These are phyloP conservation scores for Pollachius pollachius DNA, from an alignment of 2,113 vertebrate genomes.

Conservation along the genomic window DNA sequence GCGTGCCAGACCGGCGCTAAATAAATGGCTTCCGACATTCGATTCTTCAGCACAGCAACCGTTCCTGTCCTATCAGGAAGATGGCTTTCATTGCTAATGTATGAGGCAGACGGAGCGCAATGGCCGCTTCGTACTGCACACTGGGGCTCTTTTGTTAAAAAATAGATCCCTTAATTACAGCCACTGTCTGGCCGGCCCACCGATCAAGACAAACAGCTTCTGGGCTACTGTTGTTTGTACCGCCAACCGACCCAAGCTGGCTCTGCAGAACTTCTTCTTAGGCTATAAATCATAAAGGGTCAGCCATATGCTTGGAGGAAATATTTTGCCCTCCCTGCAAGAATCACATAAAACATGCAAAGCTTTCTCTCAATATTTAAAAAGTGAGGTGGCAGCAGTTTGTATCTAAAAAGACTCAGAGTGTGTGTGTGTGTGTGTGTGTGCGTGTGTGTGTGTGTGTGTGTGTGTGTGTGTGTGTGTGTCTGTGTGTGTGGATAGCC, in stretches of 20 bases:
- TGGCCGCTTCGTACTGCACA: constrained; percentile 29
- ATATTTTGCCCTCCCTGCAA: constrained; percentile 3
- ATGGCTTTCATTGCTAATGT: constrained; percentile 46
- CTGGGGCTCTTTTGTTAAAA: constrained; percentile 35
- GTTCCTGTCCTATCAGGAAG: constrained; percentile 15
- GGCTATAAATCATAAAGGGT: neutral
- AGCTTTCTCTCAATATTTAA: constrained; percentile 15
- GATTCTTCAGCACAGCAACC: constrained; percentile 7
- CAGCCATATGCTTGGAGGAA: neutral
- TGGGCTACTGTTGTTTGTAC: neutral
- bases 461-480: constrained; percentile 1
- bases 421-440: neutral
- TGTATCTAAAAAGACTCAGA: neutral
- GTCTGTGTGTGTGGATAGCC: neutral
- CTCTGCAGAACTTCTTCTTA: neutral
- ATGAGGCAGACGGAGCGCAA: constrained; percentile 36
- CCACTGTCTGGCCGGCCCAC: constrained; percentile 10
- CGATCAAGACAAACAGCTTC: constrained; percentile 2
- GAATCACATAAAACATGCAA: constrained; percentile 2
- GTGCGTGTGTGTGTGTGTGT: neutral
- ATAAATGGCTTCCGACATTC: constrained; percentile 19
- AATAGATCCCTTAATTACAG: constrained; percentile 49
- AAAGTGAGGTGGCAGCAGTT: constrained; percentile 5
- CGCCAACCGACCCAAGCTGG: neutral
- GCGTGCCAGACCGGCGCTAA: constrained; percentile 1